Conservation (phyloP, 1,140 invertebrate species). For the Drosophila kanapiae region DNA sequence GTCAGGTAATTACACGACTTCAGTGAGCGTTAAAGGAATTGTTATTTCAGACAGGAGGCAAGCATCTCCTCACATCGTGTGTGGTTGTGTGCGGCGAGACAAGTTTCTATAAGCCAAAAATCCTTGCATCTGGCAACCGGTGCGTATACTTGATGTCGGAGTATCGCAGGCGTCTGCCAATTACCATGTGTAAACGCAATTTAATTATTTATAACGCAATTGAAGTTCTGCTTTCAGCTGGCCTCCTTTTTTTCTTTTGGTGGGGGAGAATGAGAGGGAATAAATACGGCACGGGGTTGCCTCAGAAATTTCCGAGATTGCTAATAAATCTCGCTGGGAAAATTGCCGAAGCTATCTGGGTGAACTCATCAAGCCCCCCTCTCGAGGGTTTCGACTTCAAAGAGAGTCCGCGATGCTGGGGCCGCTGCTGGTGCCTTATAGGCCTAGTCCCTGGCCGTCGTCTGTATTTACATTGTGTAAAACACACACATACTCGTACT, state of each 20-base stretch:
- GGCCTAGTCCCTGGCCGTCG: conserved; percentile 46
- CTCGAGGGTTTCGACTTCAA: conserved; percentile 42
- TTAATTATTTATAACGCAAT: conserved; percentile 72
- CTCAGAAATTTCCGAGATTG: conserved; percentile 29
- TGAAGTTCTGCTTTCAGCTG: conserved; percentile 56
- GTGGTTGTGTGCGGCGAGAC: not conserved
- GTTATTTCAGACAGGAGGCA: conserved; percentile 1
- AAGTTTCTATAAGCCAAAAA: conserved; percentile 25
- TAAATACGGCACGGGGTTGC: conserved; percentile 38
- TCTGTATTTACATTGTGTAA: conserved; percentile 72
- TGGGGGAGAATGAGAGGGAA: not conserved
- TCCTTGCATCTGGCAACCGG: conserved; percentile 9
- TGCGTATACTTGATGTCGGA: conserved; percentile 8
- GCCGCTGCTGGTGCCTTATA: conserved; percentile 4
- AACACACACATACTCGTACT: conserved; percentile 44
- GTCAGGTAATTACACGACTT: conserved; percentile 23
- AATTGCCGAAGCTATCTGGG: conserved; percentile 30
- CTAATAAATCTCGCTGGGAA: conserved; percentile 32
- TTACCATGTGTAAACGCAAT: conserved; percentile 72
- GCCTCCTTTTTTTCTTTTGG: conserved; percentile 9
- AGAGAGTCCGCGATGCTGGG: conserved; percentile 35
- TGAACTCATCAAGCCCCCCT: conserved; percentile 40
- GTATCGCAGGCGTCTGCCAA: conserved; percentile 38
- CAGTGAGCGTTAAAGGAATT: conserved; percentile 21
- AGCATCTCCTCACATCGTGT: not conserved